Percentiles rank a stretch among this genome's conserved stretches.
phyloP scores from a whole-genome alignment of 2,888 invertebrate species.

The Pseudococcus viburni region DNA sequence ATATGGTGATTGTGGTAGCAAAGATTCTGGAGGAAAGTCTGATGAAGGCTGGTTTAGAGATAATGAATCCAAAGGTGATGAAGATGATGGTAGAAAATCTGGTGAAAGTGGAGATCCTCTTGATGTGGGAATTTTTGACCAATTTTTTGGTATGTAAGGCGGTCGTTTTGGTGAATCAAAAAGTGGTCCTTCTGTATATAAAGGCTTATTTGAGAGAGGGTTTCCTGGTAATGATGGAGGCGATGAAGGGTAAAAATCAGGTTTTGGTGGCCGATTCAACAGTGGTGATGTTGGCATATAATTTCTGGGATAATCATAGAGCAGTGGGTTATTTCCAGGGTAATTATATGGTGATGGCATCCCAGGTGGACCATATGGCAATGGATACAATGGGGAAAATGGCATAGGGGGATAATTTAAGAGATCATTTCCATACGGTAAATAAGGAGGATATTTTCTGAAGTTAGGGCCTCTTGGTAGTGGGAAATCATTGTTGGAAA shows the following conservation, averaged over 20 bases:
- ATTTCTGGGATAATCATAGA: too few relatives aligned
- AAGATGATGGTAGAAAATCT: neutral
- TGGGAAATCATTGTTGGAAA: neutral
- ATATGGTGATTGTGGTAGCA: neutral
- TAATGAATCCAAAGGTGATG: neutral
- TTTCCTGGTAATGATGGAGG: neutral
- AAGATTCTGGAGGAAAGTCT: neutral
- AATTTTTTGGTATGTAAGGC: neutral
- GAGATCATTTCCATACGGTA: neutral
- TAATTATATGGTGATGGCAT: neutral
- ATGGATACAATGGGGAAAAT: neutral
- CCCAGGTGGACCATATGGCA: neutral
- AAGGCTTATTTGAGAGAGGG: neutral
- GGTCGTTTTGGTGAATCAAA: constrained; percentile 9
- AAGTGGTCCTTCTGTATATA: neutral
- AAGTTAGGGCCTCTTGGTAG: neutral
- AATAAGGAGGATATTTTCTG: neutral
- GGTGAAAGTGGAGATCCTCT: neutral
- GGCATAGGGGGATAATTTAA: neutral
- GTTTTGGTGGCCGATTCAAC: neutral
- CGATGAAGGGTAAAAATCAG: neutral
- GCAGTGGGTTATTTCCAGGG: neutral
- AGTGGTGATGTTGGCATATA: neutral
- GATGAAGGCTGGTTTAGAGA: neutral
- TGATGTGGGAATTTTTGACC: neutral